phyloP scores from a whole-genome alignment of 2,797 vertebrate genomes.

The Coregonus ussuriensis region DNA sequence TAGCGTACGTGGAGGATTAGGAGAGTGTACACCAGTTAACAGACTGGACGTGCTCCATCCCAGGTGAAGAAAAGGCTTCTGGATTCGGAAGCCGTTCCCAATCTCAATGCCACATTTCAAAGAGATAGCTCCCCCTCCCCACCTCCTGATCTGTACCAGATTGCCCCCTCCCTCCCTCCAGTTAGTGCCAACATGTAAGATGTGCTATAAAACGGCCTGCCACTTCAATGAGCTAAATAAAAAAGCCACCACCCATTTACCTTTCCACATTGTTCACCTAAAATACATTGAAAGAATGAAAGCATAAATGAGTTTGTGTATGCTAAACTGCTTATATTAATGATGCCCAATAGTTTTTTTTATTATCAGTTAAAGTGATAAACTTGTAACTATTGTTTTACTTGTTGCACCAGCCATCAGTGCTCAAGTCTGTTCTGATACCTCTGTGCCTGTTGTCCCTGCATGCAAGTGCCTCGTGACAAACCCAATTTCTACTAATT shows the following conservation, averaged over 20 bases:
- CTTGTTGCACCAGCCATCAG: too few species aligned
- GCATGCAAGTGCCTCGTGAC: background rate
- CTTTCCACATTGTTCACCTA: too few species aligned
- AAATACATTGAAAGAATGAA: too few species aligned
- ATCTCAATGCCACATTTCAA: conserved; percentile 9
- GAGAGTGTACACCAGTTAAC: background rate
- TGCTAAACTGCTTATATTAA: too few species aligned
- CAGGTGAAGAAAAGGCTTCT: background rate
- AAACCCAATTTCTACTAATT: background rate
- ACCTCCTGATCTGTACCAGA: conserved; percentile 7
- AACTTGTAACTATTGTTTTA: too few species aligned
- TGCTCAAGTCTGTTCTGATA: too few species aligned
- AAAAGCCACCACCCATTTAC: too few species aligned
- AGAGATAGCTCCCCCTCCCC: background rate
- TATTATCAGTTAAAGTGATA: too few species aligned
- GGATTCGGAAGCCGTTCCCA: conserved; percentile 5
- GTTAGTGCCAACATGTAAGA: conserved; percentile 27
- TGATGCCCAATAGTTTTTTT: too few species aligned
- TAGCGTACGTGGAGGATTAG: background rate
- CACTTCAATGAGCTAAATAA: conserved; percentile 46
- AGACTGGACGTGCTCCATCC: background rate
- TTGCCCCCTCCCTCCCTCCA: conserved; percentile 12
- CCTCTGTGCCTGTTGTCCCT: background rate
- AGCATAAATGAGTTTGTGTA: too few species aligned
- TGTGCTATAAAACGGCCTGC: conserved; percentile 25